Base-by-base conservation (phyloP, 2,113 vertebrate genomes). In the Oriolus oriolus region DNA sequence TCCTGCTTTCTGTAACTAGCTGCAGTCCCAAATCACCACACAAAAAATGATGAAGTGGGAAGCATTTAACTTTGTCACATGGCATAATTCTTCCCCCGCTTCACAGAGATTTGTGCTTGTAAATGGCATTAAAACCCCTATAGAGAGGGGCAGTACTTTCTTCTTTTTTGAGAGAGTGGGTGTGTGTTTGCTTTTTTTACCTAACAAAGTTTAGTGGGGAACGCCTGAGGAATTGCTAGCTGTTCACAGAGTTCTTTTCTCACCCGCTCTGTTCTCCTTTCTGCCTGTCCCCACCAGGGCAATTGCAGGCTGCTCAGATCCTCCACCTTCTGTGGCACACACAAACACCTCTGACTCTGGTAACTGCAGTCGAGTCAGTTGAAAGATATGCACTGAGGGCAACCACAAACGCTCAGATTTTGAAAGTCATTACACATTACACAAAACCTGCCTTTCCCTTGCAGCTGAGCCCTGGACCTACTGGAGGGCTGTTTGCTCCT, bases 111-210 rank as follows among this genome's bases (percentile, higher is more conserved):
- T 47, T 71, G 14, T 49, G 9, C 37, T 42, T 33, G 42, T 6
- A 71, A 66, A 45, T 33, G 52, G 24, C 13, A 13, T 65, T 52
- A 37, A 82, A 89, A 39, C 4, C 4, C 9, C 11, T 37, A 8
- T 33, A 28, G 4, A 47, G 20, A 56, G 22, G 3, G 39, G 17
- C 0, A 0, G 5, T 52, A 6, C 6, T 65, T 69, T 31, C 19
- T 60, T 76, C 12, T 45, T 54, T 86, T 86, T 37, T 47, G 16
- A 54, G 8, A 2, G 7, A 10, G 0, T 17, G 1, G 4, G 28
- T 23, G 13, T 33, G 5, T 3, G 0, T 42, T 75, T 35, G 24
- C 7, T 54, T 75, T 21, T 27, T 74, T 82, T 23, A 41, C 14
- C 26, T n/a, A 16, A 22, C 1, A 9, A 50, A n/a, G 15, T 54